Conservation (phyloP, 2,888 invertebrate genomes). For the Latrodectus elegans region DNA sequence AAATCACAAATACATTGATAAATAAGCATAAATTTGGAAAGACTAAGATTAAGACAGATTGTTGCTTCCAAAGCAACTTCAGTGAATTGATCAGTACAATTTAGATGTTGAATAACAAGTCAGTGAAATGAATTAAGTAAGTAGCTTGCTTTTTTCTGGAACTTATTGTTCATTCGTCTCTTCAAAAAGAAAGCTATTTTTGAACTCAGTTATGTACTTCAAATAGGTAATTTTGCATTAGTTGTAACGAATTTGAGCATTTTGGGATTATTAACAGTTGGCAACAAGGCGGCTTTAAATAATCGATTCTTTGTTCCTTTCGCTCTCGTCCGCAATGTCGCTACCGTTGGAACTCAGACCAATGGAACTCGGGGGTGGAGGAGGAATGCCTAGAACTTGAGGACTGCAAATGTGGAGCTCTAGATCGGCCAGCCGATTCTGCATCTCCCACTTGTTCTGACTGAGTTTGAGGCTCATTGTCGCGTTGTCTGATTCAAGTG, state of each 20-base stretch:
- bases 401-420: constrained; percentile 92
- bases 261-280: constrained; percentile 11
- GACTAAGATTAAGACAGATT: too few relatives aligned
- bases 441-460: constrained; percentile 93
- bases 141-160: too few relatives aligned
- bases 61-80: too few relatives aligned
- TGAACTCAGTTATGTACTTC: too few relatives aligned
- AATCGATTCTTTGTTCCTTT: constrained; percentile 94
- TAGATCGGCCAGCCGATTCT: constrained; percentile 84
- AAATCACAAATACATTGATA: too few relatives aligned
- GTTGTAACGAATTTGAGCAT: background rate
- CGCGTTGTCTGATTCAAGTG: constrained; percentile 93
- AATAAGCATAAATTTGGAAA: too few relatives aligned
- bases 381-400: constrained; percentile 73
- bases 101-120: too few relatives aligned
- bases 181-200: too few relatives aligned
- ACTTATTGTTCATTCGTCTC: too few relatives aligned
- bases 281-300: constrained; percentile 76
- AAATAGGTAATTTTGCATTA: too few relatives aligned
- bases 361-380: constrained; percentile 5
- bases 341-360: constrained; percentile 39
- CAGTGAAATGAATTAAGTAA: too few relatives aligned
- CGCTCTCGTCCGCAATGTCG: constrained; percentile 81
- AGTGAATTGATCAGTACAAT: too few relatives aligned
- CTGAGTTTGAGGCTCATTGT: constrained; percentile 93